These are phyloP conservation scores for Thalassarche chlororhynchos DNA, from an alignment of 2,113 vertebrate species.

Conservation along the genomic window DNA sequence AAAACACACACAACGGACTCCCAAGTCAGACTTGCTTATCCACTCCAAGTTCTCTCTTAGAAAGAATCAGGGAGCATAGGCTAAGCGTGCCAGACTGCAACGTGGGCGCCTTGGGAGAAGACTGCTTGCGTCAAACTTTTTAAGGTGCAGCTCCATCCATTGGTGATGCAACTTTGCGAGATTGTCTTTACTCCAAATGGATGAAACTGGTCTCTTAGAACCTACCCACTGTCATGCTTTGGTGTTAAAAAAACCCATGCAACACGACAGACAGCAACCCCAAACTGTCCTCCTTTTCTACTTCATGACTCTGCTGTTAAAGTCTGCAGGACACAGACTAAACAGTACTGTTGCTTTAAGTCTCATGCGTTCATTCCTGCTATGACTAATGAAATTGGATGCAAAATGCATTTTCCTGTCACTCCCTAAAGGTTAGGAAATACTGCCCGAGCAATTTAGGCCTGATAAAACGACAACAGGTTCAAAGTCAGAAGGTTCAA, in stretches of 20 bases:
- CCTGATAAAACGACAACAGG: not conserved
- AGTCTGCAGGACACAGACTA: not conserved
- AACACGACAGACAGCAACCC: not conserved
- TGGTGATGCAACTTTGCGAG: not conserved
- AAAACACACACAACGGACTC: not conserved
- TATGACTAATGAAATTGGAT: constrained; percentile 47
- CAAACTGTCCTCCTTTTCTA: not conserved
- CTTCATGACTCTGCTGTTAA: not conserved
- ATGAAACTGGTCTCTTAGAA: not conserved
- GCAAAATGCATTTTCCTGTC: constrained; percentile 38
- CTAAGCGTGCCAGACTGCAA: not conserved
- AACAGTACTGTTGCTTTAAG: not conserved
- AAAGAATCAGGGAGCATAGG: not conserved
- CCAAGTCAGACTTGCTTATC: not conserved
- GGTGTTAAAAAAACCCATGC: not conserved
- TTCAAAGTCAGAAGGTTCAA: constrained; percentile 20
- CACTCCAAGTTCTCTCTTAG: not conserved
- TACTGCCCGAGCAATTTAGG: not conserved
- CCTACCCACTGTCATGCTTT: not conserved
- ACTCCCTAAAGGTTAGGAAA: constrained; percentile 53
- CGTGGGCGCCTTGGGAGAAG: not conserved
- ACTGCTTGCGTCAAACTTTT: not conserved
- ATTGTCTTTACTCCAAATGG: not conserved
- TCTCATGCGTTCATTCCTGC: not conserved
- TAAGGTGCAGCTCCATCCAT: not conserved